A percentile compares a stretch with the other conserved stretches of the same genome.
Conservation (phyloP, 1,140 invertebrate genomes). For the Galleria mellonella region DNA sequence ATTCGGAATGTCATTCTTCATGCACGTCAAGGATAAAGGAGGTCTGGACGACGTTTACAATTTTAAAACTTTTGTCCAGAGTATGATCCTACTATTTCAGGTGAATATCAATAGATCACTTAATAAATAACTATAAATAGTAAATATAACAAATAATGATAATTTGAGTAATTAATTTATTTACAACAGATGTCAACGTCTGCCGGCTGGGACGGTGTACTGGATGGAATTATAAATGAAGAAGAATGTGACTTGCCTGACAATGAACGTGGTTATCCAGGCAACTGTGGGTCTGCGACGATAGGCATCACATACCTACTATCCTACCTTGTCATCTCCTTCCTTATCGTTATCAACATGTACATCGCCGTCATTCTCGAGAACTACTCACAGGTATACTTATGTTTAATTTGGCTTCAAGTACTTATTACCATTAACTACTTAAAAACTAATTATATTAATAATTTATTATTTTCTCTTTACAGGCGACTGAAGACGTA, state of each 20-base stretch:
- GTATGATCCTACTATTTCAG: constrained; percentile 98
- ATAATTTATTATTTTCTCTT: constrained; percentile 9
- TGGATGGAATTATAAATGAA: constrained; percentile 97
- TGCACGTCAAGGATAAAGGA: constrained; percentile 95
- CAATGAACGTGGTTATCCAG: constrained; percentile 89
- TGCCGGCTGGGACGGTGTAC: constrained; percentile 96
- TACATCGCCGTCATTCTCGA: constrained; percentile 99
- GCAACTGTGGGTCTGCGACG: constrained; percentile 93
- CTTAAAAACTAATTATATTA: neutral
- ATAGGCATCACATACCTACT: constrained; percentile 96
- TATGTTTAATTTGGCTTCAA: neutral
- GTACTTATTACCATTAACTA: neutral
- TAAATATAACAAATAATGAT: neutral
- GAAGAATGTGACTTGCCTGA: constrained; percentile 92
- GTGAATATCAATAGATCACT: constrained; percentile 60
- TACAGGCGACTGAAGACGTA: constrained; percentile 94
- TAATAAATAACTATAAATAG: neutral
- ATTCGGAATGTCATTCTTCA: constrained; percentile 99
- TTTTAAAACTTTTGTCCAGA: constrained; percentile 98
- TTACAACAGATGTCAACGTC: constrained; percentile 94
- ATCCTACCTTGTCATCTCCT: constrained; percentile 97
- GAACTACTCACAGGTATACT: constrained; percentile 92
- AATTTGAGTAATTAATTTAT: neutral
- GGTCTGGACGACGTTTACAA: constrained; percentile 98
- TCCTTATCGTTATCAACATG: constrained; percentile 99